Base-by-base conservation (phyloP, 1,140 invertebrate genomes). In the Diachasmimorpha longicaudata region DNA sequence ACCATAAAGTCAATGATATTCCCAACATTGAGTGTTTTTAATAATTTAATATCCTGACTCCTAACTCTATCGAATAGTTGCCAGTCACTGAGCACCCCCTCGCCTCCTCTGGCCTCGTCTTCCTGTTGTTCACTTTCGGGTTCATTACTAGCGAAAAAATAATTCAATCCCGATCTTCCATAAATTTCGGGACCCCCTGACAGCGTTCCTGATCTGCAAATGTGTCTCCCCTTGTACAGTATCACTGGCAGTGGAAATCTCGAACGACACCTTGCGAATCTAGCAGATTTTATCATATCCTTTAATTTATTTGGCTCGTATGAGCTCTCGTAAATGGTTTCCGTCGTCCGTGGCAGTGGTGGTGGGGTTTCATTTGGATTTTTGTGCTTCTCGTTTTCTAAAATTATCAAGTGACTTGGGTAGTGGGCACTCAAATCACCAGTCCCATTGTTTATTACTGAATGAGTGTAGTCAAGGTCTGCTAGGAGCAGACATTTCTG, bases 1-100 rank as follows among this genome's bases (percentile, higher is more conserved):
- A 96, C 94, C 95, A 96, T 96, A 44, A 96, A 91, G 86, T 96
- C 95, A 78, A 95, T 92, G 75, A 96, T 96, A 52, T 93, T 93
- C 72, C 91, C 91, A 31, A 96, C 93, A 79, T 93, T 93, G 25
- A 95, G 90, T 3, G 90, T 89, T 85, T 94, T 94, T 4, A 96
- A 85, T 39, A 96, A 85, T 68, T 92, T 91, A 52, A 95, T 95
- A 82, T 96, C 95, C 79, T 93, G 91, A 81, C 91, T 92, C 74
- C 95, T 88, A 37, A 94, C 92, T 83, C 90, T 90, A 78, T 93
- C 91, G 82, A 92, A 92, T n/a, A 93, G 82, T 82, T 92, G 90
- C 90, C 91, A 91, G 31, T 92, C 91, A 70, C 86, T 88, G 36
- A 79, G 67, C 73, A 79, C 79, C 9, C 81, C 81, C 19, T 86